These are phyloP conservation scores for Pterocles orientalis DNA, from an alignment of 2,113 vertebrate genomes.

Conservation along the genomic window DNA sequence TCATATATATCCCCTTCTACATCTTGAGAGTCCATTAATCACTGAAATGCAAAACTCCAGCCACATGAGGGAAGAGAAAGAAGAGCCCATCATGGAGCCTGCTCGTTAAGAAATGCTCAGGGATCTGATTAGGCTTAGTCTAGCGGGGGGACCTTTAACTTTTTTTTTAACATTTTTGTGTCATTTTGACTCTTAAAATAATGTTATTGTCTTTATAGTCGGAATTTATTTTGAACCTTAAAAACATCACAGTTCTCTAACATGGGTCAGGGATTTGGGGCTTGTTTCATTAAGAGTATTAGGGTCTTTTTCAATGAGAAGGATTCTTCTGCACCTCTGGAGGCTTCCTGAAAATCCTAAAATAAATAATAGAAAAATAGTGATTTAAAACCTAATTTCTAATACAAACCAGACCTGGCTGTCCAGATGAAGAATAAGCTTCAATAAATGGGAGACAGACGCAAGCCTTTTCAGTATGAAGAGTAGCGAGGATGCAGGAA, in stretches of 20 bases:
- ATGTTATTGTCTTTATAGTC: not conserved
- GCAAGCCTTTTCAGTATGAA: slow-evolving; percentile 79
- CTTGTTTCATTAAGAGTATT: slow-evolving; percentile 43
- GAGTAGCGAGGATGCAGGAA: slow-evolving; percentile 79
- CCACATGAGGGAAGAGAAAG: not conserved
- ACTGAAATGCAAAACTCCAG: not conserved
- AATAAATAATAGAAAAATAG: slow-evolving; percentile 85
- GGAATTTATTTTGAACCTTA: not conserved
- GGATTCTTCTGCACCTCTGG: slow-evolving; percentile 59
- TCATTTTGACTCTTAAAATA: not conserved
- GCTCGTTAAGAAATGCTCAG: not conserved
- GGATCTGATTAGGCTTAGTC: not conserved
- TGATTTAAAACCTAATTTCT: slow-evolving; percentile 83
- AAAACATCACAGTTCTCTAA: not conserved
- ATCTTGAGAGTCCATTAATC: slow-evolving; percentile 12
- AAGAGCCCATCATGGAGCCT: not conserved
- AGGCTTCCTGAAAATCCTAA: slow-evolving; percentile 72
- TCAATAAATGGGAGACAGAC: slow-evolving; percentile 82
- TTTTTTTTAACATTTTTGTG: not conserved
- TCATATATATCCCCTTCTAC: not conserved
- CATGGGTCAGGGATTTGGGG: not conserved
- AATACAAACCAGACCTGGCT: slow-evolving; percentile 78
- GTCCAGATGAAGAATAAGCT: slow-evolving; percentile 83
- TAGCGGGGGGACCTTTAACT: not conserved
- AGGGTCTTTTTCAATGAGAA: slow-evolving; percentile 39